Evolutionary conservation across 2,797 vertebrate species (phyloP).

Genomic region (Peromyscus nudipes): DNA sequence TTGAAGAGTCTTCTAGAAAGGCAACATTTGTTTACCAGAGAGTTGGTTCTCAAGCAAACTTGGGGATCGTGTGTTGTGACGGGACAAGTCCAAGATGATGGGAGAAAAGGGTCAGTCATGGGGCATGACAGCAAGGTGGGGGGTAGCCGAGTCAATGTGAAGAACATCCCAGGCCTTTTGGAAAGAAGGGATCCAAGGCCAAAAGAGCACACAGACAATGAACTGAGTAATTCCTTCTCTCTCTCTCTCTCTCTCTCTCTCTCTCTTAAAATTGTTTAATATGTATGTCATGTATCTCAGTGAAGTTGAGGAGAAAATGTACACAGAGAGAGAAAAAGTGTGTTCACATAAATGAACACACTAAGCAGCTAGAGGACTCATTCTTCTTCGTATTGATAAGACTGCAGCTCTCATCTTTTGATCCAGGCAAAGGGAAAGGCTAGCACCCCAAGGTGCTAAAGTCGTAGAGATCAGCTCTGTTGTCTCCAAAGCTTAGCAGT

Average conservation of each 20-base stretch:
- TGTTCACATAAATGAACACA: neutral
- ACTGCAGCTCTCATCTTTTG: neutral
- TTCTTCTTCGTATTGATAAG: neutral
- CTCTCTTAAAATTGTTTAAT: neutral
- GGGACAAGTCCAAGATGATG: neutral
- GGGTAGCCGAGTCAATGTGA: accelerated
- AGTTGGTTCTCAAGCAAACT: neutral
- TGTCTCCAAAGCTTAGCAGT: neutral
- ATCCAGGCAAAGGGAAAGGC: neutral
- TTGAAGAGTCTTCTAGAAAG: neutral
- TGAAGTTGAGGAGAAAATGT: neutral
- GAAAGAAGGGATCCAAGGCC: neutral
- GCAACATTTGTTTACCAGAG: neutral
- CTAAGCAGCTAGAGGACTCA: neutral
- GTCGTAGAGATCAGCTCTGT: neutral
- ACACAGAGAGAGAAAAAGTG: neutral
- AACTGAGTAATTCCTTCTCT: neutral
- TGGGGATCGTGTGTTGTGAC: neutral
- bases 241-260: too few species aligned
- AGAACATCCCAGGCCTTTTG: neutral
- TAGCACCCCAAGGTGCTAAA: neutral
- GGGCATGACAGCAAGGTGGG: neutral
- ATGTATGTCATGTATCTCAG: neutral
- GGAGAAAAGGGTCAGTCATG: neutral
- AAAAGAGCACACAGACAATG: neutral